Conservation (phyloP, 2,888 invertebrate genomes). For the Archips crataeganus region DNA sequence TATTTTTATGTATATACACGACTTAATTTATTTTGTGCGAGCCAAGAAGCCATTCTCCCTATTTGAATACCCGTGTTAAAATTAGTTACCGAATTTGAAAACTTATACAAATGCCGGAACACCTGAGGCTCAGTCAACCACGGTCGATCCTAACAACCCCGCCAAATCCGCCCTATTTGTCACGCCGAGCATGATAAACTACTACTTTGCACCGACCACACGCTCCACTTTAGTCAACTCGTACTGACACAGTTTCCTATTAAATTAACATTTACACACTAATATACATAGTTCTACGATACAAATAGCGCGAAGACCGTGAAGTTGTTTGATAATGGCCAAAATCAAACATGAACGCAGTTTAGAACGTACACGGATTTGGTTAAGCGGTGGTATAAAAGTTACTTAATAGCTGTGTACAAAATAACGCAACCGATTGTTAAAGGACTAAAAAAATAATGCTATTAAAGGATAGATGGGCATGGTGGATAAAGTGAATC, state of each 20-base stretch:
- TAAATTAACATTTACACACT: conserved; percentile 20
- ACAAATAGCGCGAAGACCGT: neutral
- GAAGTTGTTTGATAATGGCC: conserved; percentile 7
- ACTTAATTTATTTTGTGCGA: too few relatives aligned
- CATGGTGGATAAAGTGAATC: too few relatives aligned
- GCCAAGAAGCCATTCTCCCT: neutral
- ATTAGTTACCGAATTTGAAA: conserved; percentile 18
- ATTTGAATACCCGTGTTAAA: neutral
- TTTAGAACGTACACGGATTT: neutral
- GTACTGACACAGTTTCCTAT: conserved; percentile 17
- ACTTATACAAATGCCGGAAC: conserved; percentile 27
- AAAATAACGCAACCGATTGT: too few relatives aligned
- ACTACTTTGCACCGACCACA: conserved; percentile 26
- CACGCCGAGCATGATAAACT: conserved; percentile 37
- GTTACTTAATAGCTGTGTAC: neutral
- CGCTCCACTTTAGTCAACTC: conserved; percentile 25
- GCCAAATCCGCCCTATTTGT: conserved; percentile 40
- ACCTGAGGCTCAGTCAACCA: conserved; percentile 22
- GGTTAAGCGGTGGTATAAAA: neutral
- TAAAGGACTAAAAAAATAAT: too few relatives aligned
- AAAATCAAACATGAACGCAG: neutral
- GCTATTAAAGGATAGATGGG: too few relatives aligned
- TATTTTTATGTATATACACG: too few relatives aligned
- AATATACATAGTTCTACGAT: neutral
- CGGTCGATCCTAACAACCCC: conserved; percentile 29